phyloP scores from a whole-genome alignment of 2,888 invertebrate genomes.

The Trichogramma dendrolimi region DNA sequence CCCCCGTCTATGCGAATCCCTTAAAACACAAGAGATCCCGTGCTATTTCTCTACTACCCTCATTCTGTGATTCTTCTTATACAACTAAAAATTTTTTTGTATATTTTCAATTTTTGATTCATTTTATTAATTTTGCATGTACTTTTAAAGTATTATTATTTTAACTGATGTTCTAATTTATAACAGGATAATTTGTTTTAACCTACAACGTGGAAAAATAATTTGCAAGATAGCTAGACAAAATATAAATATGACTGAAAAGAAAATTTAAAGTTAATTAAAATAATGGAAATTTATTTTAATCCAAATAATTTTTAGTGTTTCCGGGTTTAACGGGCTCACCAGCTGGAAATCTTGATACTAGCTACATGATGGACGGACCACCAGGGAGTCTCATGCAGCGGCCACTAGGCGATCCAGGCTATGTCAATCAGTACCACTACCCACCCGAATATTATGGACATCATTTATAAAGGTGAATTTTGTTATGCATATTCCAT shows the following conservation, averaged over 20 bases:
- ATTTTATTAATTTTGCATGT: too few relatives aligned
- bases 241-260: background rate
- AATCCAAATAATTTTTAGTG: slow-evolving; percentile 67
- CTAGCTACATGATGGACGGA: slow-evolving; percentile 95
- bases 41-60: too few relatives aligned
- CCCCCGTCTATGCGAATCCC: slow-evolving; percentile 1
- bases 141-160: too few relatives aligned
- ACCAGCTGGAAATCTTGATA: slow-evolving; percentile 89
- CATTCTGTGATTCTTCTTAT: too few relatives aligned
- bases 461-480: slow-evolving; percentile 75
- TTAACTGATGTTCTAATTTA: too few relatives aligned
- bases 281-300: background rate
- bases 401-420: slow-evolving; percentile 87
- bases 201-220: too few relatives aligned
- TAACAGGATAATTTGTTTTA: too few relatives aligned
- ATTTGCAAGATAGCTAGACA: too few relatives aligned
- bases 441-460: slow-evolving; percentile 91
- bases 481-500: slow-evolving; percentile 4
- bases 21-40: too few relatives aligned
- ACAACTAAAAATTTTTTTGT: too few relatives aligned
- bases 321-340: slow-evolving; percentile 86
- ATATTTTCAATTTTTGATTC: too few relatives aligned
- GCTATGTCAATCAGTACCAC: slow-evolving; percentile 92
- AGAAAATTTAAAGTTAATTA: background rate
- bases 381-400: slow-evolving; percentile 90